Evolutionary conservation across 2,888 invertebrate genomes (phyloP).

Genomic region (Polia nebulosa): DNA sequence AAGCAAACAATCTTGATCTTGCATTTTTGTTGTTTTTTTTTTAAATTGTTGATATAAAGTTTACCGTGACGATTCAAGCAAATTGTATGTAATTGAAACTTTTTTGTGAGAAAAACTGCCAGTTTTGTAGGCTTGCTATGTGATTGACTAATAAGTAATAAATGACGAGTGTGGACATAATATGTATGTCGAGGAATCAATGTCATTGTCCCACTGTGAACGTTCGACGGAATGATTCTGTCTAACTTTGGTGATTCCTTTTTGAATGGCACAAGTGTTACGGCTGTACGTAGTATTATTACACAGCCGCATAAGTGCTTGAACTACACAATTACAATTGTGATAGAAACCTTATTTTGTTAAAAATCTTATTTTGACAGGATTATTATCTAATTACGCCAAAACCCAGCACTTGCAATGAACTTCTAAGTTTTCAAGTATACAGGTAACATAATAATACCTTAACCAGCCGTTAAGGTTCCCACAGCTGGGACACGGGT

Average conservation of each 20-base stretch:
- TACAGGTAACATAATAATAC: too few species aligned
- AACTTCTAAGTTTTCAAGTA: too few species aligned
- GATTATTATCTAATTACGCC: not conserved
- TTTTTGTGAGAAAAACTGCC: conserved; percentile 4
- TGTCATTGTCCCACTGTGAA: conserved; percentile 9
- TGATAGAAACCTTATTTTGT: not conserved
- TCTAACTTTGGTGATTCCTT: conserved; percentile 7
- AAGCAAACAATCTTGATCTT: conserved; percentile 28
- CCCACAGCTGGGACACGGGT: too few species aligned
- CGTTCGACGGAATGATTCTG: not conserved
- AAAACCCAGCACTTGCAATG: too few species aligned
- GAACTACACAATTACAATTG: too few species aligned
- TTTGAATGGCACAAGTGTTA: not conserved
- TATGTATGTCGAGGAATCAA: conserved; percentile 17
- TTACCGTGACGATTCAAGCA: conserved; percentile 31
- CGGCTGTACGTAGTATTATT: not conserved
- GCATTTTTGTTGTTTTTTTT: conserved; percentile 15
- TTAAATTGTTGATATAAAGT: conserved; percentile 10
- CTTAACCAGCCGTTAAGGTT: too few species aligned
- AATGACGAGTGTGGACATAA: conserved; percentile 7
- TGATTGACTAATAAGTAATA: not conserved
- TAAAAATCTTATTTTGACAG: not conserved
- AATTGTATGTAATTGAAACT: conserved; percentile 22
- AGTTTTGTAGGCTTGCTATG: not conserved
- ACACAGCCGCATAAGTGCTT: not conserved